These are phyloP conservation scores for Atrichornis clamosus DNA, from an alignment of 2,113 vertebrate genomes.

Conservation along the genomic window DNA sequence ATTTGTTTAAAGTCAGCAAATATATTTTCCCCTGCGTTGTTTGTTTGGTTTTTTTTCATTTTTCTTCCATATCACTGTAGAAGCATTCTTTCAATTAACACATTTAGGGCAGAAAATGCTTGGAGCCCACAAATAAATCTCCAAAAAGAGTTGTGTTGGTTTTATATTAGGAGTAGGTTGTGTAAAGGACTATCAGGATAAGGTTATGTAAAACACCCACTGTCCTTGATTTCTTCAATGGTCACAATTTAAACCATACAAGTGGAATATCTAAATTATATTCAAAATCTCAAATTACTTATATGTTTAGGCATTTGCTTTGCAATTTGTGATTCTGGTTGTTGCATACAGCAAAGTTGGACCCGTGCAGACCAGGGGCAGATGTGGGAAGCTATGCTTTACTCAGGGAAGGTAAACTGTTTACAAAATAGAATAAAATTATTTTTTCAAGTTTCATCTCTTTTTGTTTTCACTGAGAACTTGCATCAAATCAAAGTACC, in stretches of 20 bases:
- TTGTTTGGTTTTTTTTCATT: background rate
- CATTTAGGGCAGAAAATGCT: background rate
- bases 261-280: background rate
- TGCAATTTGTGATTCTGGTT: background rate
- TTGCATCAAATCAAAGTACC: background rate
- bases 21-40: background rate
- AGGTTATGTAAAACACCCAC: background rate
- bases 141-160: background rate
- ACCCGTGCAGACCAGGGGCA: background rate
- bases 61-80: background rate
- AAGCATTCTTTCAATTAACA: background rate
- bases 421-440: background rate
- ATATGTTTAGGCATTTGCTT: background rate
- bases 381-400: background rate
- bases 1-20: background rate
- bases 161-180: background rate
- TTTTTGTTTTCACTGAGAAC: background rate
- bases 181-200: background rate
- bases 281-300: background rate
- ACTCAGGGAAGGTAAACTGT: background rate
- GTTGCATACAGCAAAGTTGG: background rate
- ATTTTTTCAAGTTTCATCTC: background rate
- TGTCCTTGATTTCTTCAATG: background rate
- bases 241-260: background rate
- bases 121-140: background rate